Evolutionary conservation across 2,797 vertebrate species (phyloP).

Genomic region (Diceros bicornis): DNA sequence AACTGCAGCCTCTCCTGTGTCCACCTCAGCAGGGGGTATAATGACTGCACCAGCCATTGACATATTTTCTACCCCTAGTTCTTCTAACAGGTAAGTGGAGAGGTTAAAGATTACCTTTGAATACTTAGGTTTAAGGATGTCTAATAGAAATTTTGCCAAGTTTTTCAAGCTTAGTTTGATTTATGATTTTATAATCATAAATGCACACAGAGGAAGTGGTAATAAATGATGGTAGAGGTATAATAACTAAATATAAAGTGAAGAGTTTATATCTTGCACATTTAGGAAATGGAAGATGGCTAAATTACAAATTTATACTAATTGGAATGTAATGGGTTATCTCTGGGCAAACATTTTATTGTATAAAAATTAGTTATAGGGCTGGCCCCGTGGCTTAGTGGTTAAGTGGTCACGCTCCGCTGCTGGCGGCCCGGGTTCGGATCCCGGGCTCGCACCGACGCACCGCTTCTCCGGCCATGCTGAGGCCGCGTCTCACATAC

Average conservation of each 20-base stretch:
- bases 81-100: slow-evolving; percentile 95
- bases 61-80: slow-evolving; percentile 98
- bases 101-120: slow-evolving; percentile 12
- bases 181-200: slow-evolving; percentile 57
- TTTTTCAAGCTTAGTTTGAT: slow-evolving; percentile 59
- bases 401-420: too few relatives aligned
- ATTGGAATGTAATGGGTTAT: slow-evolving; percentile 22
- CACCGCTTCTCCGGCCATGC: too few relatives aligned
- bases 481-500: too few relatives aligned
- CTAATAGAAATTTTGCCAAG: neutral
- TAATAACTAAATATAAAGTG: slow-evolving; percentile 10
- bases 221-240: slow-evolving; percentile 1
- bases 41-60: slow-evolving; percentile 97
- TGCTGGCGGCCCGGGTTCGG: too few relatives aligned
- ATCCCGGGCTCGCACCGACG: too few relatives aligned
- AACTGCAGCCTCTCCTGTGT: slow-evolving; percentile 97
- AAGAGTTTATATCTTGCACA: slow-evolving; percentile 22
- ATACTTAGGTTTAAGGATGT: slow-evolving; percentile 11
- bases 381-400: too few relatives aligned
- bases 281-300: slow-evolving; percentile 26
- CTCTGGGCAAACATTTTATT: neutral
- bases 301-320: slow-evolving; percentile 61
- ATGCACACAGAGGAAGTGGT: neutral
- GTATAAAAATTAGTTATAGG: slow-evolving; percentile 12
- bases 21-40: slow-evolving; percentile 95